These are phyloP conservation scores for Drosophila nikananu DNA, from an alignment of 1,140 invertebrate species.

Conservation along the genomic window DNA sequence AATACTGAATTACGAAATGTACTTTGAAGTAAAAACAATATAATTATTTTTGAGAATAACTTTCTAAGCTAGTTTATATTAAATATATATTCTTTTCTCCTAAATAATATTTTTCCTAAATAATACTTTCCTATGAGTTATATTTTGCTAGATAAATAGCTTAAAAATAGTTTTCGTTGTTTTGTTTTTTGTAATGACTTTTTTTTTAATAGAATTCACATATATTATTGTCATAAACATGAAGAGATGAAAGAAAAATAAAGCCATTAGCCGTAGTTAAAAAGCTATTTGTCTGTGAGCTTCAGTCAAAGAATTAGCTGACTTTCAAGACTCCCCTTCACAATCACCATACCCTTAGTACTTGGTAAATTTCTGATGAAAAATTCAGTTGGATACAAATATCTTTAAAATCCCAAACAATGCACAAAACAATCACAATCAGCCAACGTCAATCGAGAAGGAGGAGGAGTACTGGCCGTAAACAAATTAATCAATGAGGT, in stretches of 20 bases:
- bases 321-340: neutral
- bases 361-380: slow-evolving; percentile 1
- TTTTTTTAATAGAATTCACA: neutral
- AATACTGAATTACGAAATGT: no score
- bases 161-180: neutral
- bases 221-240: slow-evolving; percentile 2
- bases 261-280: neutral
- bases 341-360: neutral
- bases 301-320: neutral
- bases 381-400: slow-evolving; percentile 25
- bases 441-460: neutral
- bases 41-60: neutral
- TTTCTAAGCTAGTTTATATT: no score
- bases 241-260: neutral
- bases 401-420: slow-evolving; percentile 30
- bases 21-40: no score
- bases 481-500: slow-evolving; percentile 73
- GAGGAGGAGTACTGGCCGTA: slow-evolving; percentile 2
- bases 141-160: neutral
- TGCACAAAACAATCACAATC: slow-evolving; percentile 17
- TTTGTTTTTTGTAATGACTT: neutral
- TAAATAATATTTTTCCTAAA: neutral
- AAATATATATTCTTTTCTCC: no score
- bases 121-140: no score
- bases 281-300: neutral